Percentiles rank a stretch among this genome's conserved stretches.
phyloP scores from a whole-genome alignment of 2,797 vertebrate genomes.

The Diplodus puntazzo region DNA sequence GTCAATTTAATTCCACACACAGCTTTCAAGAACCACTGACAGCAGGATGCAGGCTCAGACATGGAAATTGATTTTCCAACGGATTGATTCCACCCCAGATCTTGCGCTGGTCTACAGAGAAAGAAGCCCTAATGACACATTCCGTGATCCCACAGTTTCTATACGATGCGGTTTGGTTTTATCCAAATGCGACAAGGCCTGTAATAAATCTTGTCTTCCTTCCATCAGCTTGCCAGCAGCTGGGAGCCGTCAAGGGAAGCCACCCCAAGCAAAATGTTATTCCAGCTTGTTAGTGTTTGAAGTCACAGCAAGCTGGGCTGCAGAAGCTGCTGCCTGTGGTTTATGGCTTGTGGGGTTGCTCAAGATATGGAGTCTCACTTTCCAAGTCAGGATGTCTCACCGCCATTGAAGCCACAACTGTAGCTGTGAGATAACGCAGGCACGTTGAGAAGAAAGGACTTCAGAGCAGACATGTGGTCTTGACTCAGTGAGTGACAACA shows the following conservation, averaged over 20 bases:
- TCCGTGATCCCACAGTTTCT: constrained; percentile 77
- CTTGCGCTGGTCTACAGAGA: constrained; percentile 66
- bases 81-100: constrained; percentile 76
- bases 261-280: constrained; percentile 90
- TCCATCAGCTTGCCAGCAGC: constrained; percentile 85
- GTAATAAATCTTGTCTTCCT: constrained; percentile 85
- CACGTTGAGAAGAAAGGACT: constrained; percentile 77
- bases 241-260: constrained; percentile 85
- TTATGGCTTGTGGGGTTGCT: constrained; percentile 86
- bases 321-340: constrained; percentile 85
- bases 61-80: constrained; percentile 79
- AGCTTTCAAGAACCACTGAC: constrained; percentile 70
- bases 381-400: constrained; percentile 87
- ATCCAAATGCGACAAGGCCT: constrained; percentile 83
- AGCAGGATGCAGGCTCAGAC: constrained; percentile 67
- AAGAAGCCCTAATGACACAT: constrained; percentile 76
- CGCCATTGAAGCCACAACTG: constrained; percentile 88
- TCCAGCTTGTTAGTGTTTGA: constrained; percentile 90
- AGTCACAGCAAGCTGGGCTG: constrained; percentile 82
- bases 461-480: constrained; percentile 81
- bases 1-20: constrained; percentile 74
- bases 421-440: constrained; percentile 85
- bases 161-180: constrained; percentile 81
- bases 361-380: constrained; percentile 87
- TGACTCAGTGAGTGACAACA: constrained; percentile 80